Evolutionary conservation across 2,113 vertebrate species (phyloP), one percentile per base, ranked within the genome.

Genomic region (Nothoprocta pentlandii): DNA sequence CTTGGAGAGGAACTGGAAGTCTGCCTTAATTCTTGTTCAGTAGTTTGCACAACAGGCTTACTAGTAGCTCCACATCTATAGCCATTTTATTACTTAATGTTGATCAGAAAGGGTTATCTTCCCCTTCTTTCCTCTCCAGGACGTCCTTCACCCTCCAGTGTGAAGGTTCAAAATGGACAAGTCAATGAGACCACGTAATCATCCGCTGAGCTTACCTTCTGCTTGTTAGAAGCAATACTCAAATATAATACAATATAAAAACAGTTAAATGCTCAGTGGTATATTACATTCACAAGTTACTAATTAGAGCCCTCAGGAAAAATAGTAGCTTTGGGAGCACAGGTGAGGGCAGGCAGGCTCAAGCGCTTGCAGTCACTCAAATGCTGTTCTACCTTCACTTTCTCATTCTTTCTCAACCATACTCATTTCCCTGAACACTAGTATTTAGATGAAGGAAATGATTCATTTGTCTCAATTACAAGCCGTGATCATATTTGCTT

Each of bases 371-470:
- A 81, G 39, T 12, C 39, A 83, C n/a, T 69, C 92, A 93, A 51
- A 78, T 51, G 9, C 53, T 93, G 59, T 56, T 96, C 30, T 32
- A 92, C 73, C n/a, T 62, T 88, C 28, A 61, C 63, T 19, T 94
- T 89, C 93, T 94, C 93, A 94, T 82, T 79, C 87, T 95, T 71
- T 69, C 67, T 76, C 85, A 89, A 51, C n/a, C n/a, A 83, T 68
- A 86, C 54, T 67, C 21, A 64, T 78, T 62, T 78, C 53, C 34
- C 47, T 14, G 44, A 89, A 82, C 28, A 8, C 5, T 44, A 70
- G 54, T 17, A 75, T 89, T 89, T 84, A 81, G 59, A 91, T 46
- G 41, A 87, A 69, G 25, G 30, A 96, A 96, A 66, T 26, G 64
- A 90, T 81, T 58, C 2, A 87, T 94, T 94, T 94, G 49, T 88